Conservation (phyloP, 2,797 vertebrate genomes). For the Diglossa cyanea region DNA sequence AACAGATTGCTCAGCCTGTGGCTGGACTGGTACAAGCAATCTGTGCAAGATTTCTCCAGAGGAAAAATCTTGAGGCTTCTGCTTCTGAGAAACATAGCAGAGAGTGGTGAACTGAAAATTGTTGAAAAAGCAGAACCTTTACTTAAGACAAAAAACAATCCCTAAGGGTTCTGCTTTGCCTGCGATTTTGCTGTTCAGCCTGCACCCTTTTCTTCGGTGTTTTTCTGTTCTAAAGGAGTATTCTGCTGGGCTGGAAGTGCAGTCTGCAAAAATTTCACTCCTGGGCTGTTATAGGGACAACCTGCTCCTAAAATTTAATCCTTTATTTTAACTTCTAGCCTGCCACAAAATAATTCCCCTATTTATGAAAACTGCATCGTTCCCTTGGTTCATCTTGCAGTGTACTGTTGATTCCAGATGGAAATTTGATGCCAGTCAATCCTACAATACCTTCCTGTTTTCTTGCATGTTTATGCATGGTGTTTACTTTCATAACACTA, state of each 20-base stretch:
- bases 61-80: constrained; percentile 9
- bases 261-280: neutral
- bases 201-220: neutral
- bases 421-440: neutral
- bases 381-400: neutral
- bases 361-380: neutral
- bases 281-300: neutral
- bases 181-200: neutral
- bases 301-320: neutral
- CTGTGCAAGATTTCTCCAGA: constrained; percentile 54
- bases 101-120: neutral
- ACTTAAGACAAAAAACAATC: neutral
- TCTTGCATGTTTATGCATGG: neutral
- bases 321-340: neutral
- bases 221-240: neutral
- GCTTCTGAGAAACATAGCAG: neutral
- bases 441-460: neutral
- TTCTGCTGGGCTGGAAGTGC: neutral
- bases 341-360: neutral
- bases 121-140: neutral
- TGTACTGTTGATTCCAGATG: neutral
- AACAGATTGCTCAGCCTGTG: constrained; percentile 59
- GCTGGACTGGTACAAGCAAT: constrained; percentile 46
- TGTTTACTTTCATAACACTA: neutral
- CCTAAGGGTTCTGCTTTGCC: neutral